Evolutionary conservation across 1,140 invertebrate species (phyloP).

Genomic region (Trissolcus basalis): DNA sequence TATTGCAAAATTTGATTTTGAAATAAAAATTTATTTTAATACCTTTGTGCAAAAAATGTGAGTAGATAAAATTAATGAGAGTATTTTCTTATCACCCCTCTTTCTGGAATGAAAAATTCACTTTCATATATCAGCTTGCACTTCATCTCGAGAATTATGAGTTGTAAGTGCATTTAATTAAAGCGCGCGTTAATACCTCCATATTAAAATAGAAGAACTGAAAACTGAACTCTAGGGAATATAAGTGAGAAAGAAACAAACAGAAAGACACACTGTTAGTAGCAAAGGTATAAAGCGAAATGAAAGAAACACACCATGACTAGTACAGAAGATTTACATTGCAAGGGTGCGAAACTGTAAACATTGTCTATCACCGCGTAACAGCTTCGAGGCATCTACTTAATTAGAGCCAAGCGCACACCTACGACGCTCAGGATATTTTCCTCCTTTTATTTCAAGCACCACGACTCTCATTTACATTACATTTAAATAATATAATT

Average conservation of each 20-base stretch:
- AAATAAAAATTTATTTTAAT: no score
- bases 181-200: slow-evolving; percentile 54
- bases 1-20: no score
- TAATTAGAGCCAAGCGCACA: slow-evolving; percentile 62
- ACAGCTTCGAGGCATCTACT: slow-evolving; percentile 63
- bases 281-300: slow-evolving; percentile 36
- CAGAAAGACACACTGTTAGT: slow-evolving; percentile 39
- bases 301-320: slow-evolving; percentile 37
- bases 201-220: slow-evolving; percentile 38
- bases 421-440: slow-evolving; percentile 53
- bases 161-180: slow-evolving; percentile 63
- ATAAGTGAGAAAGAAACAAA: slow-evolving; percentile 42
- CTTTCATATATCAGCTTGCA: slow-evolving; percentile 53
- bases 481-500: slow-evolving; percentile 31
- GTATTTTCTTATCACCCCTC: slow-evolving; percentile 29
- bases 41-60: slow-evolving; percentile 11
- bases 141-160: slow-evolving; percentile 53
- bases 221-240: slow-evolving; percentile 50
- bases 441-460: slow-evolving; percentile 52
- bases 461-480: slow-evolving; percentile 47
- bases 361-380: slow-evolving; percentile 62
- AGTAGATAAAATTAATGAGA: slow-evolving; percentile 9
- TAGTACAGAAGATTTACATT: slow-evolving; percentile 46
- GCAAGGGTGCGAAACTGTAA: slow-evolving; percentile 62
- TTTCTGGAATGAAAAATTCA: slow-evolving; percentile 47